phyloP scores from a whole-genome alignment of 2,888 invertebrate species.

The Drosophila barbarae region DNA sequence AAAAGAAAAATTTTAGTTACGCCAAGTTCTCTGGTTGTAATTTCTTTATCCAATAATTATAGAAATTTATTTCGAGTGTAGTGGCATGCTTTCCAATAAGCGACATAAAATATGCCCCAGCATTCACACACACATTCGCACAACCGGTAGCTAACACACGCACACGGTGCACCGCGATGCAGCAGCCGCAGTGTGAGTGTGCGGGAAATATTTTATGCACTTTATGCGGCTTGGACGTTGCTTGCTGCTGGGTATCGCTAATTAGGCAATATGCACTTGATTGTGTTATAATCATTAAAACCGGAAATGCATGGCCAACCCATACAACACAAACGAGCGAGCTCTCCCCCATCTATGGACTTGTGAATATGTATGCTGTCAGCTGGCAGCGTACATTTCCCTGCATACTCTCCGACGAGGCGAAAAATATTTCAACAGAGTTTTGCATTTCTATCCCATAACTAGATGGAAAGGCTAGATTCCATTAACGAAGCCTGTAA shows the following conservation, averaged over 20 bases:
- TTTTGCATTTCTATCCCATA: slow-evolving; percentile 17
- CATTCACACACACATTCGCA: slow-evolving; percentile 10
- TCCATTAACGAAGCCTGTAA: neutral
- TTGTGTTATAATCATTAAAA: slow-evolving; percentile 74
- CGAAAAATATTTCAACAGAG: slow-evolving; percentile 17
- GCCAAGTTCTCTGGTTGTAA: neutral
- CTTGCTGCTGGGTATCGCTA: slow-evolving; percentile 55
- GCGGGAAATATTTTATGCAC: slow-evolving; percentile 64
- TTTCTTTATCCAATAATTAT: neutral
- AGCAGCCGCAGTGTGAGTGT: slow-evolving; percentile 33
- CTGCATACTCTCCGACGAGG: slow-evolving; percentile 21
- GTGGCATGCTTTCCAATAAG: slow-evolving; percentile 59
- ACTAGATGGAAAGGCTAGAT: neutral
- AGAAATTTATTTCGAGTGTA: neutral
- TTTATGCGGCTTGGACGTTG: slow-evolving; percentile 50
- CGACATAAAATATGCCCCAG: slow-evolving; percentile 62
- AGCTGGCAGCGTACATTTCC: slow-evolving; percentile 17
- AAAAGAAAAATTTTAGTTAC: neutral
- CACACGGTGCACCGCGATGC: neutral
- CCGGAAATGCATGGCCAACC: slow-evolving; percentile 57
- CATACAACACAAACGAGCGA: slow-evolving; percentile 31
- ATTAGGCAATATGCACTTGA: slow-evolving; percentile 75
- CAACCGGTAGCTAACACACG: slow-evolving; percentile 15
- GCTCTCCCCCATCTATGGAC: neutral
- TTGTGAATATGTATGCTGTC: slow-evolving; percentile 8